These are phyloP conservation scores for Rhagologus leucostigma DNA, from an alignment of 2,113 vertebrate genomes.

Conservation along the genomic window DNA sequence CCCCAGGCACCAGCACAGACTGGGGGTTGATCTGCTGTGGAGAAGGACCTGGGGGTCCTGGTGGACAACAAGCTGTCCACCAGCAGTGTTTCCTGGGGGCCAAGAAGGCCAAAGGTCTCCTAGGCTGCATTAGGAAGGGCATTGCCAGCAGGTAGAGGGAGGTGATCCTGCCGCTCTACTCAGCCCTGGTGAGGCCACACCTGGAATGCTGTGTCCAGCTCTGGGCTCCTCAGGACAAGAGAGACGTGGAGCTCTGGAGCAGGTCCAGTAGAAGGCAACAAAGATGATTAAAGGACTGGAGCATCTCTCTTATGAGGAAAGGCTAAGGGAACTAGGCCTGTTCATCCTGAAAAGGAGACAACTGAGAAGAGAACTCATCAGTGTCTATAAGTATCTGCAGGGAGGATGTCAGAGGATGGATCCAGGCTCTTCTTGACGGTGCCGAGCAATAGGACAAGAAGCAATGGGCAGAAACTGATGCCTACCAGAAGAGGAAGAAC, in stretches of 20 bases:
- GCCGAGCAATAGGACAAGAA: not conserved
- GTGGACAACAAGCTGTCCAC: not conserved
- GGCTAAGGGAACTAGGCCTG: fast-evolving
- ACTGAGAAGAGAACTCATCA: not conserved
- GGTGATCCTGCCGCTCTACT: not conserved
- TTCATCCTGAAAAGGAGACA: fast-evolving
- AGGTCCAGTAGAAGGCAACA: not conserved
- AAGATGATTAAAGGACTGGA: not conserved
- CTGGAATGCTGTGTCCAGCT: not conserved
- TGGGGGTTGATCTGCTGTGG: not conserved
- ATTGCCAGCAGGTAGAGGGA: not conserved
- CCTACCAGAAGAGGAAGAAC: not conserved
- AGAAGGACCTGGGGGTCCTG: not conserved
- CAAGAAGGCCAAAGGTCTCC: not conserved
- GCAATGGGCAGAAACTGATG: not conserved
- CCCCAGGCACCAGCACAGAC: not conserved
- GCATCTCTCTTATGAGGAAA: fast-evolving
- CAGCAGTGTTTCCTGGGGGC: fast-evolving
- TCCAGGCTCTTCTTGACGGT: not conserved
- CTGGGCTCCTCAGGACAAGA: not conserved
- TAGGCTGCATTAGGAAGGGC: fast-evolving
- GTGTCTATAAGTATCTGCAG: not conserved
- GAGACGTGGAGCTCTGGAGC: not conserved
- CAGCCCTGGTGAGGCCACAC: not conserved
- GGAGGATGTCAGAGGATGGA: not conserved